phyloP scores from a whole-genome alignment of 2,888 invertebrate genomes.

The Perizoma flavofasciatum region DNA sequence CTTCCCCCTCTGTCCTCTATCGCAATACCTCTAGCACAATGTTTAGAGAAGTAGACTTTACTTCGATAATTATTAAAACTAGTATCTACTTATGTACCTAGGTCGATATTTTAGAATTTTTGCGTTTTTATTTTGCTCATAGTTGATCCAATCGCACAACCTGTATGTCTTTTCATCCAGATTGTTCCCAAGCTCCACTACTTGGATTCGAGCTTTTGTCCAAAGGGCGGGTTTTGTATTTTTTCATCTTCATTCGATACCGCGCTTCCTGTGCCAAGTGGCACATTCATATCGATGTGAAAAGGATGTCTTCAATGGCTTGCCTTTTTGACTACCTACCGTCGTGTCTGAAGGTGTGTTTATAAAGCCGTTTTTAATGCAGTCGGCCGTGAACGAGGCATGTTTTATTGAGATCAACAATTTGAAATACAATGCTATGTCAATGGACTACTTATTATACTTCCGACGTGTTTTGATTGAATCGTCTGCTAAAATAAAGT shows the following conservation, averaged over 20 bases:
- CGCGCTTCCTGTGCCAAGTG: conserved; percentile 79
- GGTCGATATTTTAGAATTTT: too few species aligned
- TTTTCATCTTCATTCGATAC: conserved; percentile 72
- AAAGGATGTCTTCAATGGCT: conserved; percentile 68
- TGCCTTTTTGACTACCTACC: conserved; percentile 80
- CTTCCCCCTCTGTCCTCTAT: too few species aligned
- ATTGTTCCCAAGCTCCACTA: conserved; percentile 56
- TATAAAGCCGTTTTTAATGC: conserved; percentile 63
- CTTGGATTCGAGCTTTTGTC: conserved; percentile 53
- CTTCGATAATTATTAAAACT: too few species aligned
- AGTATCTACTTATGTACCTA: too few species aligned
- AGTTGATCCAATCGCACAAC: not conserved
- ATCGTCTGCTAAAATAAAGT: too few species aligned
- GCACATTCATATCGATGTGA: conserved; percentile 56
- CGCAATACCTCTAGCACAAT: too few species aligned
- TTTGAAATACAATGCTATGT: conserved; percentile 8
- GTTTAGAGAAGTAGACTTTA: too few species aligned
- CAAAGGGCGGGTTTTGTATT: conserved; percentile 55
- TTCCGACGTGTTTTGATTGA: not conserved
- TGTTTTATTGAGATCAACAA: conserved; percentile 10
- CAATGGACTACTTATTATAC: not conserved
- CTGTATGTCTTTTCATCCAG: conserved; percentile 6
- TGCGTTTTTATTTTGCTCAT: conserved; percentile 6
- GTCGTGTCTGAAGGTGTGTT: conserved; percentile 66
- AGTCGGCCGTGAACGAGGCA: conserved; percentile 28